These are phyloP conservation scores for Coleophora flavipennella DNA, from an alignment of 2,888 invertebrate species.

Conservation along the genomic window DNA sequence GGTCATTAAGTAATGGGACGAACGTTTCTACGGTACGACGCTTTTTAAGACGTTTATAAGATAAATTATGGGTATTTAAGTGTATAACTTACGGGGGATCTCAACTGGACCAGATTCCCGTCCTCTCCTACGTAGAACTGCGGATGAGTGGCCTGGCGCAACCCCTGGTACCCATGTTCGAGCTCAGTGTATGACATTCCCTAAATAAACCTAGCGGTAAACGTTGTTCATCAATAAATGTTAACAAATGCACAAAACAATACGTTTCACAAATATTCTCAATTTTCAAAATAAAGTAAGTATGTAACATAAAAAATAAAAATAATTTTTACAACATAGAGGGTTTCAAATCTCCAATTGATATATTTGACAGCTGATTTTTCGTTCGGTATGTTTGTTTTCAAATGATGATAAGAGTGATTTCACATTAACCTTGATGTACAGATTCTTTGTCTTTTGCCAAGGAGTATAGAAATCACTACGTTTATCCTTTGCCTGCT, in stretches of 20 bases:
- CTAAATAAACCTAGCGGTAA: conserved; percentile 35
- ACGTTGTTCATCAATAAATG: neutral
- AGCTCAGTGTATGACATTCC: conserved; percentile 93
- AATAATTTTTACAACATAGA: conserved; percentile 18
- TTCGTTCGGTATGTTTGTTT: neutral
- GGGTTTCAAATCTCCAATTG: conserved; percentile 12
- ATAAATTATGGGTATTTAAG: too few relatives aligned
- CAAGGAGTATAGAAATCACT: too few relatives aligned
- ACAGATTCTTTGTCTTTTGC: too few relatives aligned
- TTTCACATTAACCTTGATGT: too few relatives aligned
- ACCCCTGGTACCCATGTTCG: conserved; percentile 93
- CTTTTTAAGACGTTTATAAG: too few relatives aligned
- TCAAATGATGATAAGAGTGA: too few relatives aligned
- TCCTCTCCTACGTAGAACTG: conserved; percentile 83
- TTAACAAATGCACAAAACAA: neutral
- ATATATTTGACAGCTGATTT: conserved; percentile 3
- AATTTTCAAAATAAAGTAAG: conserved; percentile 13
- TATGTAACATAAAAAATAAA: too few relatives aligned
- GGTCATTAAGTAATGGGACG: too few relatives aligned
- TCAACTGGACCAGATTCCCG: conserved; percentile 74
- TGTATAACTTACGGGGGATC: conserved; percentile 69
- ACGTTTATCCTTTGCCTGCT: too few relatives aligned
- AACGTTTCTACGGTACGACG: too few relatives aligned
- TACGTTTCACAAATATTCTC: conserved; percentile 1
- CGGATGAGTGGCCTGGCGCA: conserved; percentile 78